These are phyloP conservation scores for Notechis scutatus DNA, from an alignment of 2,113 vertebrate genomes.

Conservation along the genomic window DNA sequence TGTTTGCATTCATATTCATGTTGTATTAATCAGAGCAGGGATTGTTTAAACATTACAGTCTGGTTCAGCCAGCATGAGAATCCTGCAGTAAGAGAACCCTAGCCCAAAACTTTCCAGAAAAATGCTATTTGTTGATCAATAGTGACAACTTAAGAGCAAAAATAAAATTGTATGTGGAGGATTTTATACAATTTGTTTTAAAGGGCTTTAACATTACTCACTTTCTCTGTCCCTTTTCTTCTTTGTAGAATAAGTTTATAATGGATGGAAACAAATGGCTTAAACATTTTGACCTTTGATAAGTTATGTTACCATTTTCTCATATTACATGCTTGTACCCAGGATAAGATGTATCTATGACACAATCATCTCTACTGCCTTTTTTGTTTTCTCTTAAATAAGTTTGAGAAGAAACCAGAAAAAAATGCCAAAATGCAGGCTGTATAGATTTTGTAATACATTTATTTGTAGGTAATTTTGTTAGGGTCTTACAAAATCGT, in stretches of 20 bases:
- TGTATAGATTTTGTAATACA: neutral
- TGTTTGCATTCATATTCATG: neutral
- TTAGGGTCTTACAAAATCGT: neutral
- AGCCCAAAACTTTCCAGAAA: conserved; percentile 41
- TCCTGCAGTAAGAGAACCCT: conserved; percentile 17
- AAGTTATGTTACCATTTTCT: conserved; percentile 19
- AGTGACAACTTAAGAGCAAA: conserved; percentile 27
- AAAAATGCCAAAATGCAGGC: neutral
- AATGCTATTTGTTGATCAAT: conserved; percentile 47
- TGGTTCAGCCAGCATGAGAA: neutral
- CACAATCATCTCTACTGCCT: neutral
- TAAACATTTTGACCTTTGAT: conserved; percentile 16
- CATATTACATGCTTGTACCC: neutral
- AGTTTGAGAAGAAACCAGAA: neutral
- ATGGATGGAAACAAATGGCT: neutral
- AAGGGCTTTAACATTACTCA: conserved; percentile 32
- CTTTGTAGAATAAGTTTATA: conserved; percentile 27
- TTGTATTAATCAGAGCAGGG: neutral
- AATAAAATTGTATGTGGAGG: conserved; percentile 31
- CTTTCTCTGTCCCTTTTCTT: conserved; percentile 17
- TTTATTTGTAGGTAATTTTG: neutral
- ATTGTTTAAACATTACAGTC: neutral
- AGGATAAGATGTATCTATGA: neutral
- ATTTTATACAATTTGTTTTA: conserved; percentile 45
- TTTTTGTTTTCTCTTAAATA: neutral